Conservation (phyloP, 2,888 invertebrate genomes). For the Molanna angustata region DNA sequence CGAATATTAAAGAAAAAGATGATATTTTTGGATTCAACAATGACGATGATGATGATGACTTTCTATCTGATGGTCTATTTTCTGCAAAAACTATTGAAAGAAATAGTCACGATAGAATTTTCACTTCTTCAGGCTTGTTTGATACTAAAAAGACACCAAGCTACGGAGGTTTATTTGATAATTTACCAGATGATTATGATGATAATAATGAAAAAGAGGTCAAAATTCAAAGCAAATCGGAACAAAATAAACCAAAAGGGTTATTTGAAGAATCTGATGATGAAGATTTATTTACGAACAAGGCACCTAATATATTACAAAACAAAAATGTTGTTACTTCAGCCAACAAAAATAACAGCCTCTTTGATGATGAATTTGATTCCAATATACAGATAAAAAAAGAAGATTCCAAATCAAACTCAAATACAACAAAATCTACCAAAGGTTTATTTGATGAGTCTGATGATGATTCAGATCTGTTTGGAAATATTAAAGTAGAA, state of each 20-base stretch:
- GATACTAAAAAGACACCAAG: constrained; percentile 34
- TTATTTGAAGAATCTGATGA: constrained; percentile 19
- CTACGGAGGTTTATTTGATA: constrained; percentile 34
- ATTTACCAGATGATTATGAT: constrained; percentile 32
- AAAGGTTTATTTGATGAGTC: constrained; percentile 26
- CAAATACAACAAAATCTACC: not conserved
- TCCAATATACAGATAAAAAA: constrained; percentile 10
- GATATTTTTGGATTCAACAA: constrained; percentile 14
- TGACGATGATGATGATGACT: constrained; percentile 30
- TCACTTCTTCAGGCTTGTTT: constrained; percentile 34
- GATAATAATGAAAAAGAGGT: constrained; percentile 11
- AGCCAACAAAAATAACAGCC: constrained; percentile 36
- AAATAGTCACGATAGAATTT: not conserved
- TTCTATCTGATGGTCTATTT: constrained; percentile 44
- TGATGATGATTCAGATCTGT: constrained; percentile 25
- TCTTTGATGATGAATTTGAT: constrained; percentile 35
- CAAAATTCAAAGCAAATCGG: constrained; percentile 3
- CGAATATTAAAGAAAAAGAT: constrained; percentile 34
- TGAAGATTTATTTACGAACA: constrained; percentile 34
- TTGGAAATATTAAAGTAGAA: constrained; percentile 8
- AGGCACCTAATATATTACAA: not conserved
- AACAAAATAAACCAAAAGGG: constrained; percentile 7
- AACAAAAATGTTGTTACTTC: constrained; percentile 28
- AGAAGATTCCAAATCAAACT: not conserved
- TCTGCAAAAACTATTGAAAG: constrained; percentile 35